Percentiles rank a stretch among this genome's conserved stretches.
phyloP scores from a whole-genome alignment of 1,140 invertebrate genomes.

The Agrypnia vestita region DNA sequence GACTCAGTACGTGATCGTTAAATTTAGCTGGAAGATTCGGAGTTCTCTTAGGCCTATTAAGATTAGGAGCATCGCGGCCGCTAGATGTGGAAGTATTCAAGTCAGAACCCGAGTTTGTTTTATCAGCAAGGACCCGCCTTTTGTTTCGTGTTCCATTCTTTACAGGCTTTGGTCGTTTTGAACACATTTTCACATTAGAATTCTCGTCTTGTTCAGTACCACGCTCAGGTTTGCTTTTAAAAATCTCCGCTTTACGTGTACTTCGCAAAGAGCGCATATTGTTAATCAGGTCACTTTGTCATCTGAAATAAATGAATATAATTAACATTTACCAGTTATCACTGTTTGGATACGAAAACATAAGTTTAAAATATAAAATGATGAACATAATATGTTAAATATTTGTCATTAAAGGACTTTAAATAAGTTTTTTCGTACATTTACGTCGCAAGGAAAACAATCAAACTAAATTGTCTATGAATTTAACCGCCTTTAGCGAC shows the following conservation, averaged over 20 bases:
- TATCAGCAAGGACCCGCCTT: constrained; percentile 54
- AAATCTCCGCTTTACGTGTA: constrained; percentile 38
- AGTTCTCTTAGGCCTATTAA: constrained; percentile 51
- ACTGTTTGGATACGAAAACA: background rate
- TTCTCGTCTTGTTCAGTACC: constrained; percentile 37
- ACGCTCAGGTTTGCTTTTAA: constrained; percentile 11
- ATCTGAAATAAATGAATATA: constrained; percentile 26
- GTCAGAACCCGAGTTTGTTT: constrained; percentile 55
- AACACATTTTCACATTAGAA: constrained; percentile 39
- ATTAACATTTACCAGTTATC: background rate
- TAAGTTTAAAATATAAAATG: background rate
- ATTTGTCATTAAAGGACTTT: background rate
- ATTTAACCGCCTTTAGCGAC: constrained; percentile 37
- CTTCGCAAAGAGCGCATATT: constrained; percentile 49
- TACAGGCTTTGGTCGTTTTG: constrained; percentile 16
- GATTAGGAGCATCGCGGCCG: background rate
- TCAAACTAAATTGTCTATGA: constrained; percentile 37
- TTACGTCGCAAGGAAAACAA: constrained; percentile 22
- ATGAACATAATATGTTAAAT: background rate
- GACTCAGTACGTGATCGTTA: constrained; percentile 50
- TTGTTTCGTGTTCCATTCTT: constrained; percentile 29
- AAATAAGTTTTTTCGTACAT: constrained; percentile 9
- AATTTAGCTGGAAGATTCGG: constrained; percentile 41
- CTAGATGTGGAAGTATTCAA: constrained; percentile 45
- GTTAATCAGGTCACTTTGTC: constrained; percentile 19